Conservation (phyloP, 2,113 vertebrate genomes). For the Monopterus albus region DNA sequence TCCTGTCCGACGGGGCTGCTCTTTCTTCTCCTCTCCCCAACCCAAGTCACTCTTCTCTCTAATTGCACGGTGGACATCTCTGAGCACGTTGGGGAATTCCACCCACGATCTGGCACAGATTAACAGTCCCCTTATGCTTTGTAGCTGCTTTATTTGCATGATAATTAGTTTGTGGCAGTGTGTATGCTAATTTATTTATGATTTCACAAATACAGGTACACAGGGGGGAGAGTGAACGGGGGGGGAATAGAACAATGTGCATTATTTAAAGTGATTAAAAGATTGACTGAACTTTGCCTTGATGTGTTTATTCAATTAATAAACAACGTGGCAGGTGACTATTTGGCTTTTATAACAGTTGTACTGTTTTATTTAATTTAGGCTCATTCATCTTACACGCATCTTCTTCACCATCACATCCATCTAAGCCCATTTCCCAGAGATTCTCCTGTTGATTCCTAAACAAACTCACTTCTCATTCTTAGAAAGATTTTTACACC, state of each 20-base stretch:
- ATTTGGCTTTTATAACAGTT: constrained; percentile 77
- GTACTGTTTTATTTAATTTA: constrained; percentile 70
- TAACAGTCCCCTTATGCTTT: constrained; percentile 79
- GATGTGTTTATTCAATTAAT: constrained; percentile 92
- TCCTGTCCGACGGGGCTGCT: constrained; percentile 75
- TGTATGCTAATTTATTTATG: constrained; percentile 84
- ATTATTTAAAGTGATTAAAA: constrained; percentile 88
- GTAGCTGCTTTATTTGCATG: constrained; percentile 85
- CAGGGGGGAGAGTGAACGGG: constrained; percentile 58
- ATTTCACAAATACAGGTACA: constrained; percentile 77
- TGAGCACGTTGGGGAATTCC: constrained; percentile 86
- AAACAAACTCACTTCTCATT: constrained; percentile 36
- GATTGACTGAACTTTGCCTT: constrained; percentile 83
- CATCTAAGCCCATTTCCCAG: constrained; percentile 30
- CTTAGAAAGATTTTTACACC: background rate
- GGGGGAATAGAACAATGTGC: constrained; percentile 75
- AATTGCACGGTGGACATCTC: constrained; percentile 87
- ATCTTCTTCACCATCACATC: constrained; percentile 45
- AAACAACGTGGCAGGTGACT: constrained; percentile 83
- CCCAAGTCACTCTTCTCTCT: constrained; percentile 70
- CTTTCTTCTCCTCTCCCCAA: constrained; percentile 66
- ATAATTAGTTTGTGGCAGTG: constrained; percentile 85
- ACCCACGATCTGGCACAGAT: constrained; percentile 79
- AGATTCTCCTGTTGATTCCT: background rate
- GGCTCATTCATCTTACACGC: constrained; percentile 61